Evolutionary conservation across 2,797 vertebrate species (phyloP), one percentile per base, ranked within the genome.

Genomic region (Emydoidea blandingii): DNA sequence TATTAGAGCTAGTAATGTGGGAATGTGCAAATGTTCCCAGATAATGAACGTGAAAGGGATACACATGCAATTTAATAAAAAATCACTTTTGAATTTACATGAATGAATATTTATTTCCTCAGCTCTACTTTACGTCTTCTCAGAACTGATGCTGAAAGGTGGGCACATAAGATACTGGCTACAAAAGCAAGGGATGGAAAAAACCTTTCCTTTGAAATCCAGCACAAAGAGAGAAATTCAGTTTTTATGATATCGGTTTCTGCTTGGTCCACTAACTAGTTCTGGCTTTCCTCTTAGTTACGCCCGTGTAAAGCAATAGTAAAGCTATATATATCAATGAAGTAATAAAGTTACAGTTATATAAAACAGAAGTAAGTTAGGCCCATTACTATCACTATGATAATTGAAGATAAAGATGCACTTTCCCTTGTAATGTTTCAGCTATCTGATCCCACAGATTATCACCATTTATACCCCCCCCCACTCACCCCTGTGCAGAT

Each of bases 21-120:
- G 89, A 88, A 76, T 80, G 47, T 37, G 85, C 11, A 92, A 87
- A 91, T 47, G 79, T 79, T 85, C 44, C 79, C 14, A 81, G 52
- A 29, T 41, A 47, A 79, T 11, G n/a, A 68, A 81, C 34, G 37
- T 21, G 4, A 72, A 18, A 62, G 79, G 52, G 59, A 83, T 53
- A 3, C 25, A 18, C 7, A 56, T 53, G 23, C 29, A 50, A 6
- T 68, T 76, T 76, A 54, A 79, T 59, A 2, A 72, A 68, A 93
- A 57, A 1, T 37, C 23, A 84, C 2, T 8, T 86, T 93, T n/a
- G 89, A 44, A 41, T 83, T 3, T 53, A 11, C 92, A 91, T 62
- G 88, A 85, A 95, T 81, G 2, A 83, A 50, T 81, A 85, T 81
- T 89, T 79, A 68, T 50, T 49, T 1, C 0, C 37, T 18, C 34